Base-by-base conservation (phyloP, 35 echinoderm and acorn worm genomes). In the Patiria miniata region DNA sequence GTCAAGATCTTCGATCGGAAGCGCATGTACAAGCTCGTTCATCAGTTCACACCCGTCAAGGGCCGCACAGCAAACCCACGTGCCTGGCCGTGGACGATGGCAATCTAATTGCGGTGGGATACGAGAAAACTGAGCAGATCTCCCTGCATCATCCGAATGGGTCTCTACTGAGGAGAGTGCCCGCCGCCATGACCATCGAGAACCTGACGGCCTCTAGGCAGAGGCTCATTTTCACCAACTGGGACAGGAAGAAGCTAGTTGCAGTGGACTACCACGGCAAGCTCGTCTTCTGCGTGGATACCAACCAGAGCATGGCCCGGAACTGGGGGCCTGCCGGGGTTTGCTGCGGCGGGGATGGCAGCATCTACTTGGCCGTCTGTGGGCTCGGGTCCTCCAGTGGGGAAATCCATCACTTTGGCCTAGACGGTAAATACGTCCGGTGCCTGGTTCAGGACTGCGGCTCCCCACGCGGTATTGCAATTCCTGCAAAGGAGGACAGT, bases 101-200 rank as follows among this genome's bases (percentile, higher is more conserved):
- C 37, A 80, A 80, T 39, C 78, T 80, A 36, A 80, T 80, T 38
- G 78, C 78, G 39, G 78, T 80, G 78, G 78, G 78, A 38, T 80
- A 80, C 37, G 38, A 80, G 37, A 38, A 80, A 12, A 39, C 16
- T 12, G 78, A 12, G 39, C 14, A 80, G 78, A 38, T 80, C 22
- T 80, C 78, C 18, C 0, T 80, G 17, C 78, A 80, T 36, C 36
- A 51, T 17, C 78, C 78, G 12, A 36, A 80, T 28, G 78, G 78
- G 38, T 80, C 78, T 36, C 78, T 80, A 12, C 2, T 80, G 30
- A 80, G 44, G 18, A 37, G 21, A 80, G 29, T 80, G 18, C 37
- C 78, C 22, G 78, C 78, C 9, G 6, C 12, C 16, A 38, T 29
- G 78, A 80, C 38, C 37, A 23, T 2, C 39, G 2, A 80, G 17